These are phyloP conservation scores for Echinometra lucunter DNA, from an alignment of 53 echinoderm and acorn worm species.

Conservation along the genomic window DNA sequence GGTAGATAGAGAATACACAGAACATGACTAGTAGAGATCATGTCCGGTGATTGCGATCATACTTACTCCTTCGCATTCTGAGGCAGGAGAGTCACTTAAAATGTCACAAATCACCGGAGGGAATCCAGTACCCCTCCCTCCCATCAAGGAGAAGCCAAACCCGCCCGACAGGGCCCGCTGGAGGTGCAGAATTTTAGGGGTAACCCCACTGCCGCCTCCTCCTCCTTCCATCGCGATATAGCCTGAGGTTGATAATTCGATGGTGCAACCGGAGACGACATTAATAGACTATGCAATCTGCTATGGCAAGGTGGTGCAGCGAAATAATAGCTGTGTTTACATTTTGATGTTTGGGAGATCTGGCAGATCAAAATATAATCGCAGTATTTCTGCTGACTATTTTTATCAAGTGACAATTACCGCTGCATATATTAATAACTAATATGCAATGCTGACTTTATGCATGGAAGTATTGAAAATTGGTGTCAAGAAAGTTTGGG, in stretches of 20 bases:
- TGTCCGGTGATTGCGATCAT: not conserved
- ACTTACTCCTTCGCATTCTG: constrained; percentile 90
- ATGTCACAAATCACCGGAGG: constrained; percentile 99
- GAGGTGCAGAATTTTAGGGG: constrained; percentile 63
- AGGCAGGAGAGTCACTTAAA: constrained; percentile 93
- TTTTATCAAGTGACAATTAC: not conserved
- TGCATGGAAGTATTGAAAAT: too few relatives aligned
- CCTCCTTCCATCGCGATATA: constrained; percentile 40
- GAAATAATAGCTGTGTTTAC: constrained; percentile 26
- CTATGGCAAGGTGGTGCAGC: not conserved
- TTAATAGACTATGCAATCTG: not conserved
- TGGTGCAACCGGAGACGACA: not conserved
- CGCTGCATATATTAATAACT: too few relatives aligned
- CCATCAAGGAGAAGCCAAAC: constrained; percentile 98
- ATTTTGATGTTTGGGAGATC: not conserved
- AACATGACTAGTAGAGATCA: not conserved
- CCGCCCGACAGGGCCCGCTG: constrained; percentile 92
- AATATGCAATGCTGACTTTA: too few relatives aligned
- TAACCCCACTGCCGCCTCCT: constrained; percentile 38
- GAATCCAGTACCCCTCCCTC: constrained; percentile 92
- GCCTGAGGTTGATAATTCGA: not conserved
- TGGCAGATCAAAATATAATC: not conserved
- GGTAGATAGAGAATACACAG: not conserved
- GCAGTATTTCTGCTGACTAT: not conserved
- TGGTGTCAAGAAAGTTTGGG: too few relatives aligned